Percentiles rank a stretch among this genome's conserved stretches.
These are phyloP conservation scores for Caenorhabditis drosophilae DNA, from an alignment of 2,888 invertebrate species.

Conservation along the genomic window DNA sequence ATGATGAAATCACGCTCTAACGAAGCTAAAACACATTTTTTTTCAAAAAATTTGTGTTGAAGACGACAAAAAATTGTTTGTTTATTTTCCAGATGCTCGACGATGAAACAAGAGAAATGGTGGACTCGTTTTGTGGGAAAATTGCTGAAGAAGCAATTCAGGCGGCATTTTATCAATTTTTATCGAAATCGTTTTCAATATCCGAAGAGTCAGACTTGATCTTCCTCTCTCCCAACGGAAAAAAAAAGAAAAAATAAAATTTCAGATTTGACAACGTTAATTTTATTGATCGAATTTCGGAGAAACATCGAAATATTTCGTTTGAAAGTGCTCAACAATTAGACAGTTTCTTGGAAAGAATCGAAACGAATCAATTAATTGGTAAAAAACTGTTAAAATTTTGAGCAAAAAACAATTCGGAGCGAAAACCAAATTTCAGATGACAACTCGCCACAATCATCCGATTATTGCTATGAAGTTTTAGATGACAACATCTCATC, in stretches of 20 bases:
- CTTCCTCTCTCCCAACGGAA: too few species aligned
- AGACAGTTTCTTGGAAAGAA: constrained; percentile 21
- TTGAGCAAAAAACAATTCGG: neutral
- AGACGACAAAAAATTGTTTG: neutral
- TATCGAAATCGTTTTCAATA: constrained; percentile 33
- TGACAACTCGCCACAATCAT: constrained; percentile 15
- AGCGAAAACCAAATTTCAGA: constrained; percentile 25
- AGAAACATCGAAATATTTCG: constrained; percentile 33
- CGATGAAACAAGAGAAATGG: constrained; percentile 11
- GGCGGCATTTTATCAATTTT: constrained; percentile 17
- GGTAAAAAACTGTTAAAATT: neutral
- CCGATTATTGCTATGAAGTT: constrained; percentile 28
- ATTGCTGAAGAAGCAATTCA: constrained; percentile 37
- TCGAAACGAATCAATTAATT: constrained; percentile 6
- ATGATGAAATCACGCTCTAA: too few species aligned
- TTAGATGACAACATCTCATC: constrained; percentile 12
- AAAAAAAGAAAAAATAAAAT: too few species aligned
- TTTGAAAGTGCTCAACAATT: constrained; percentile 39
- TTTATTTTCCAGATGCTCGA: constrained; percentile 6
- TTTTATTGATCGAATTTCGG: constrained; percentile 1
- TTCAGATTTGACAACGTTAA: too few species aligned
- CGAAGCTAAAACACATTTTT: too few species aligned
- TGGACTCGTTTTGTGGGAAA: constrained; percentile 23
- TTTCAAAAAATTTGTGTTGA: too few species aligned
- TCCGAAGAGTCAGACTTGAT: too few species aligned